Conservation (phyloP, 2,888 invertebrate genomes). For the Hirtodrosophila histrioides region DNA sequence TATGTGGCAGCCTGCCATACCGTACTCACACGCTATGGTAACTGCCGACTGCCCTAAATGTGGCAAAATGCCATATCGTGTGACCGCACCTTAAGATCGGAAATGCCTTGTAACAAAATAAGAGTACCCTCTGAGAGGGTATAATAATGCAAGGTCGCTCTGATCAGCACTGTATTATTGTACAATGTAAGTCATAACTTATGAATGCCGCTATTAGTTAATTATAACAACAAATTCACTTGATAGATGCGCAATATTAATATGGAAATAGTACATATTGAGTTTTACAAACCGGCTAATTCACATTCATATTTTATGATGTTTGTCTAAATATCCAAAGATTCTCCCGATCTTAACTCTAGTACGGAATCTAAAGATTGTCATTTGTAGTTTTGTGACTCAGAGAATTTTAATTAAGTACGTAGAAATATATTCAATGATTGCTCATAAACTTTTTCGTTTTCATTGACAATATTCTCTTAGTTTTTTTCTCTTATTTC, state of each 20-base stretch:
- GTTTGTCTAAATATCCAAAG: no score
- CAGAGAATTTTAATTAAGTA: conserved; percentile 12
- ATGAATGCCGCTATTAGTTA: neutral
- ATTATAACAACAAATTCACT: conserved; percentile 4
- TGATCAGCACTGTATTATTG: conserved; percentile 3
- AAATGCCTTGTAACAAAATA: neutral
- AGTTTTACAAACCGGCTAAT: no score
- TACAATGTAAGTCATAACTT: conserved; percentile 1
- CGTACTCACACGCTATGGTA: no score
- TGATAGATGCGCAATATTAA: conserved; percentile 1
- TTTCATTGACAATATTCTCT: conserved; percentile 5
- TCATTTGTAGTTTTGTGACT: conserved; percentile 14
- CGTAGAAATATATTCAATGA: conserved; percentile 5
- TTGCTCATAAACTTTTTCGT: conserved; percentile 39
- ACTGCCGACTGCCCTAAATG: no score
- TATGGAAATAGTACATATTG: neutral
- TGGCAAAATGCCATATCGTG: no score
- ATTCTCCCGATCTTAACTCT: neutral
- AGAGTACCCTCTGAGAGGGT: neutral
- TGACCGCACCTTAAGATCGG: no score
- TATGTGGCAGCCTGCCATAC: no score
- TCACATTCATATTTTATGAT: no score
- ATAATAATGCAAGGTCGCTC: neutral
- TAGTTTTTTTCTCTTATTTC: conserved; percentile 22
- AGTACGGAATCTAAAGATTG: neutral